Percentiles rank a stretch among this genome's conserved stretches.
Conservation (phyloP, 2,113 vertebrate species). For the Leptobrachium ailaonicum region DNA sequence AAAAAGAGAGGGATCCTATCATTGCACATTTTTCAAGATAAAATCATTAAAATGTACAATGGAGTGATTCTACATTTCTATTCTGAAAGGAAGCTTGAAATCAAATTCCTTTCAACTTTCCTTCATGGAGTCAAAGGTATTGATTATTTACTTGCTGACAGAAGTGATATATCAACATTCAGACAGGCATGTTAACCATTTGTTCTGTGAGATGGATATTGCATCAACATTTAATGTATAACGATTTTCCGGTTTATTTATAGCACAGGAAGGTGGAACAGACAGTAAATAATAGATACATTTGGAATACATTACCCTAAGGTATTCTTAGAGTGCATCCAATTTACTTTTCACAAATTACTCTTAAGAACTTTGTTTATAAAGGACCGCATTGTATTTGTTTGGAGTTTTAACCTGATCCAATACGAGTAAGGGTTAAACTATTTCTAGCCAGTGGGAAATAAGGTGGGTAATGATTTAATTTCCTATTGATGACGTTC, state of each 20-base stretch:
- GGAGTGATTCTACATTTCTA: neutral
- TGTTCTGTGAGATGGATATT: constrained; percentile 7
- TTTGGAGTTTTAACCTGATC: neutral
- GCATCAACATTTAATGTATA: neutral
- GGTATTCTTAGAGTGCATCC: constrained; percentile 5
- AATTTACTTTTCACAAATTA: constrained; percentile 17
- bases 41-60: no score
- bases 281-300: constrained; percentile 32
- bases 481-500: neutral
- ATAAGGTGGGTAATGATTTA: neutral
- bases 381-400: neutral
- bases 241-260: constrained; percentile 7
- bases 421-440: neutral
- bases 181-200: neutral
- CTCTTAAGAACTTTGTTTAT: neutral
- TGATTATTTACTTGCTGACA: constrained; percentile 18
- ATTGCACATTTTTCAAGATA: no score
- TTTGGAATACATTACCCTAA: constrained; percentile 22
- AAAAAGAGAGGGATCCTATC: no score
- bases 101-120: constrained; percentile 16
- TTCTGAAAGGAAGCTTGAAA: neutral
- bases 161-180: neutral
- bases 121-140: neutral
- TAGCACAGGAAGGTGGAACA: neutral
- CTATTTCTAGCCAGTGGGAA: neutral